Conservation (phyloP, 1,140 invertebrate species). For the Drosophila prosaltans region DNA sequence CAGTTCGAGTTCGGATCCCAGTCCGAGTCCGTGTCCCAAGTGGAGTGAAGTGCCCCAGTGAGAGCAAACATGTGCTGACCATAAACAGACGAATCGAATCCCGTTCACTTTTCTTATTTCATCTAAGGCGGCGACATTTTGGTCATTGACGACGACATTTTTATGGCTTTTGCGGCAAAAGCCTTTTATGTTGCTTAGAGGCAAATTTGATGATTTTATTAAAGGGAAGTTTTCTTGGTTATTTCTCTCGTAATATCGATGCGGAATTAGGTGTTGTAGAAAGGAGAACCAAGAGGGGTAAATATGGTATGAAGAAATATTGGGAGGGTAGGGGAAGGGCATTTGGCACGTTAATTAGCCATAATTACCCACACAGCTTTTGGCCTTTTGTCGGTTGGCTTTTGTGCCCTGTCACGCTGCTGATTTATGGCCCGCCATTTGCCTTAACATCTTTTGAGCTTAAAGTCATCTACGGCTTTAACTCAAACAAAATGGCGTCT, state of each 20-base stretch:
- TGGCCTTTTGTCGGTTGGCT: conserved; percentile 71
- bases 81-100: conserved; percentile 51
- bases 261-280: not conserved
- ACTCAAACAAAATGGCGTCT: conserved; percentile 61
- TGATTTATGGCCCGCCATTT: conserved; percentile 67
- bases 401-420: conserved; percentile 76
- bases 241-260: conserved; percentile 53
- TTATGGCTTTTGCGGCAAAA: conserved; percentile 64
- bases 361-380: conserved; percentile 78
- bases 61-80: conserved; percentile 51
- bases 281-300: not conserved
- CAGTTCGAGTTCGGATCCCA: not conserved
- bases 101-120: conserved; percentile 30
- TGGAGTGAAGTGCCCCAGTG: conserved; percentile 15
- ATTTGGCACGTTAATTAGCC: conserved; percentile 72
- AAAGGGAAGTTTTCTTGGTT: conserved; percentile 52
- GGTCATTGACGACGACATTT: conserved; percentile 63
- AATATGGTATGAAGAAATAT: not conserved
- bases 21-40: conserved; percentile 32
- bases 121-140: conserved; percentile 25
- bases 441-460: conserved; percentile 49
- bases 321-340: not conserved
- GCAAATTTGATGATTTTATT: conserved; percentile 80
- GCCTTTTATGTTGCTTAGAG: conserved; percentile 62
- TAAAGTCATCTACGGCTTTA: conserved; percentile 67